Percentiles rank a stretch among this genome's conserved stretches.
These are phyloP conservation scores for Acanthosepion lycidas DNA, from an alignment of 2,888 invertebrate genomes.

Conservation along the genomic window DNA sequence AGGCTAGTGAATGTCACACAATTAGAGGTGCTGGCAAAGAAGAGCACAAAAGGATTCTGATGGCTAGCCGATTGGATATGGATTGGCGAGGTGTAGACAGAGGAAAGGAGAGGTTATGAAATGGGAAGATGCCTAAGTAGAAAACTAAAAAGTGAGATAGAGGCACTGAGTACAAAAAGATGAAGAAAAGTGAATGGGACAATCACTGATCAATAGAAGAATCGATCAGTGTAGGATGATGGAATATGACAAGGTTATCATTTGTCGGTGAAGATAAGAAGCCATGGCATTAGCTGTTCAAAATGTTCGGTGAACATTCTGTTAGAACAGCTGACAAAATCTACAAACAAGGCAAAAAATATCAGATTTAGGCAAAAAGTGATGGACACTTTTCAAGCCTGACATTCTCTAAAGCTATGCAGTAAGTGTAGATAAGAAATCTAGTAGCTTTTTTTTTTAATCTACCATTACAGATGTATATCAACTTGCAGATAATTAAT, in stretches of 20 bases:
- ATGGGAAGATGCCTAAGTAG: background rate
- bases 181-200: background rate
- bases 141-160: background rate
- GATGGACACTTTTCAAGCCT: too few species aligned
- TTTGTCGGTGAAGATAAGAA: background rate
- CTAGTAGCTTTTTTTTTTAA: background rate
- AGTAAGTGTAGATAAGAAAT: background rate
- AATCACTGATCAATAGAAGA: background rate
- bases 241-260: conserved; percentile 33
- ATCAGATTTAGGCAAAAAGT: background rate
- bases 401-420: too few species aligned
- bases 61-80: background rate
- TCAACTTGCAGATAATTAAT: too few species aligned
- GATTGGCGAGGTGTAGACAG: background rate
- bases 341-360: background rate
- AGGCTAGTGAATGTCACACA: background rate
- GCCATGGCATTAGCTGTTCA: background rate
- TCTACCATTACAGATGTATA: too few species aligned
- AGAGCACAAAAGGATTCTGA: background rate
- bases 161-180: background rate
- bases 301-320: background rate
- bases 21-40: conserved; percentile 2
- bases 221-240: background rate
- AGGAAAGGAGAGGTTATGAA: background rate
- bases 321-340: background rate